Evolutionary conservation across 2,888 invertebrate genomes (phyloP).

Genomic region (Esperia sulphurella): DNA sequence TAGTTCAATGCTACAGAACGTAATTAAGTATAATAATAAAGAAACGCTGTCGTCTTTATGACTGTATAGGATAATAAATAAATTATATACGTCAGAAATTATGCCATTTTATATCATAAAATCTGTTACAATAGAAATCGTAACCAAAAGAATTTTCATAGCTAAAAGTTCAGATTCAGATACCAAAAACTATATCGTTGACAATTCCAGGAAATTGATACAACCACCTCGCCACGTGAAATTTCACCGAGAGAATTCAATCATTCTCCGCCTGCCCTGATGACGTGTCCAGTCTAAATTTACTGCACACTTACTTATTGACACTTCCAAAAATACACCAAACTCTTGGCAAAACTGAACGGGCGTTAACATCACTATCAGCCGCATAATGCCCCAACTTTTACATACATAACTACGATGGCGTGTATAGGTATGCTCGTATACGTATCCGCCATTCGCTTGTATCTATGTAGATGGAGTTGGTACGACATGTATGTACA

Average conservation of each 20-base stretch:
- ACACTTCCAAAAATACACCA: conserved; percentile 76
- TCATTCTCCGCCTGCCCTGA: conserved; percentile 53
- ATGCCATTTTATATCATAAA: too few relatives aligned
- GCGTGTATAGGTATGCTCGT: conserved; percentile 18
- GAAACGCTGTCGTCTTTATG: too few relatives aligned
- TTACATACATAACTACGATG: conserved; percentile 27
- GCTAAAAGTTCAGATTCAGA: too few relatives aligned
- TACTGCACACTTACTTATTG: conserved; percentile 77
- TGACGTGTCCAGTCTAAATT: conserved; percentile 74
- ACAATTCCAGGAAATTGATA: conserved; percentile 6
- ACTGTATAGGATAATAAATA: too few relatives aligned
- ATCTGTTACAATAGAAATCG: too few relatives aligned
- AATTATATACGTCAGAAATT: too few relatives aligned
- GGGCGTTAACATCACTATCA: conserved; percentile 77
- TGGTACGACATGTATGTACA: not conserved
- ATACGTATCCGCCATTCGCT: conserved; percentile 31
- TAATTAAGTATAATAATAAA: too few relatives aligned
- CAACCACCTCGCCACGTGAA: conserved; percentile 25
- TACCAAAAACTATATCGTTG: too few relatives aligned
- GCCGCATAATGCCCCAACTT: conserved; percentile 66
- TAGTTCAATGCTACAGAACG: too few relatives aligned
- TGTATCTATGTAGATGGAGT: not conserved
- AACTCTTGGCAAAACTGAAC: conserved; percentile 76
- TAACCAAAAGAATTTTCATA: too few relatives aligned
- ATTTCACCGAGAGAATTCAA: conserved; percentile 52